Conservation (phyloP, 2,797 vertebrate genomes). For the Gallirallus australis region DNA sequence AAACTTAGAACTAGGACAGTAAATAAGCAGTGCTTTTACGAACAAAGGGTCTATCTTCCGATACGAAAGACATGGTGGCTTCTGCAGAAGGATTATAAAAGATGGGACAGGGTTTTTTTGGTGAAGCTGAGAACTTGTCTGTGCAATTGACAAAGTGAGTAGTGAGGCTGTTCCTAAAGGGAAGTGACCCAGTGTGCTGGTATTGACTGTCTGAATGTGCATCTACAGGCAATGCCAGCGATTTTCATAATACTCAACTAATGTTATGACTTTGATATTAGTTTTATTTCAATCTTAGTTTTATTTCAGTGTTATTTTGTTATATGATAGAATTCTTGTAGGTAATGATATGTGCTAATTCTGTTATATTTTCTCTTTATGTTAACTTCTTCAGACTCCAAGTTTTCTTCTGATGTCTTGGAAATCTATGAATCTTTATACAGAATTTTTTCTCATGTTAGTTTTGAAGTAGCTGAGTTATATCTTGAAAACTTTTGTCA, state of each 20-base stretch:
- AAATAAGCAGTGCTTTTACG: not conserved
- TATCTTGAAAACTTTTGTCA: not conserved
- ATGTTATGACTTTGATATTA: not conserved
- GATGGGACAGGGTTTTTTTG: not conserved
- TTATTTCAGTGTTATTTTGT: not conserved
- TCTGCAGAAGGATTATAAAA: not conserved
- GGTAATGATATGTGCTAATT: not conserved
- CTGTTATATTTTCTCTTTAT: not conserved
- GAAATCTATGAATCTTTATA: not conserved
- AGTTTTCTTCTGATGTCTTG: not conserved
- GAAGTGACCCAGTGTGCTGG: not conserved
- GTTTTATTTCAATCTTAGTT: not conserved
- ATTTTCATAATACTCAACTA: not conserved
- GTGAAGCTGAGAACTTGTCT: not conserved
- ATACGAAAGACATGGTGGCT: not conserved
- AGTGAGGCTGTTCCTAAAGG: not conserved
- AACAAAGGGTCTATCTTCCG: not conserved
- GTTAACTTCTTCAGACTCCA: not conserved
- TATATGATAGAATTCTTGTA: not conserved
- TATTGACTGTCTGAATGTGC: not conserved
- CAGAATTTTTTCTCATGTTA: not conserved
- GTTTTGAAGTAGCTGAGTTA: not conserved
- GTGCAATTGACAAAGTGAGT: not conserved
- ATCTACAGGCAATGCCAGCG: not conserved
- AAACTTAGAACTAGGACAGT: not conserved